Percentiles rank a stretch among this genome's conserved stretches.
phyloP scores from a whole-genome alignment of 2,888 invertebrate genomes.

The Stenolophus ochropezus region DNA sequence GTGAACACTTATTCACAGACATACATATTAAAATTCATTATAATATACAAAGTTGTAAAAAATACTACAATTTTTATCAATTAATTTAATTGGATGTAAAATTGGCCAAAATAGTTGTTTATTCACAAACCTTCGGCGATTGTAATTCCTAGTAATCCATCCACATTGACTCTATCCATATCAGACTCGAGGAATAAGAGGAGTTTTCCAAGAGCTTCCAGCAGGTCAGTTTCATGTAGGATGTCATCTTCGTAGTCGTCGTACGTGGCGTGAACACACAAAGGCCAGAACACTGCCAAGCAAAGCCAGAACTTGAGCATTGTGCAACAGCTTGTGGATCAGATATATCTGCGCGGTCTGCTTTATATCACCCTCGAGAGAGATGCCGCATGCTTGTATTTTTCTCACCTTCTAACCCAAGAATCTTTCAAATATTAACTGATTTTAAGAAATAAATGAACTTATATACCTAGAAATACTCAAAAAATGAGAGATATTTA shows the following conservation, averaged over 20 bases:
- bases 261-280: neutral
- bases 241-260: neutral
- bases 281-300: neutral
- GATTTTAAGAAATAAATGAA: too few relatives aligned
- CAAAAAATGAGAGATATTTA: too few relatives aligned
- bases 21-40: too few relatives aligned
- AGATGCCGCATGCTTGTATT: neutral
- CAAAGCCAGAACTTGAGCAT: slow-evolving; percentile 1
- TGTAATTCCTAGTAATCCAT: slow-evolving; percentile 70
- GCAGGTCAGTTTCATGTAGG: neutral
- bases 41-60: too few relatives aligned
- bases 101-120: neutral
- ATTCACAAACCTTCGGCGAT: slow-evolving; percentile 69
- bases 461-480: too few relatives aligned
- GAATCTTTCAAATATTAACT: neutral
- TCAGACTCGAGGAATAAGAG: slow-evolving; percentile 18
- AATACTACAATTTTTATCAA: too few relatives aligned
- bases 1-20: too few relatives aligned
- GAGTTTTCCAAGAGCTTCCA: neutral
- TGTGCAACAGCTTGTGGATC: neutral
- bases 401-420: neutral
- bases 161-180: slow-evolving; percentile 69
- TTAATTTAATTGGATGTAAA: too few relatives aligned
- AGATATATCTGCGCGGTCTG: neutral
- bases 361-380: slow-evolving; percentile 7